Base-by-base conservation (phyloP, 2,113 vertebrate species). In the Nestor notabilis region DNA sequence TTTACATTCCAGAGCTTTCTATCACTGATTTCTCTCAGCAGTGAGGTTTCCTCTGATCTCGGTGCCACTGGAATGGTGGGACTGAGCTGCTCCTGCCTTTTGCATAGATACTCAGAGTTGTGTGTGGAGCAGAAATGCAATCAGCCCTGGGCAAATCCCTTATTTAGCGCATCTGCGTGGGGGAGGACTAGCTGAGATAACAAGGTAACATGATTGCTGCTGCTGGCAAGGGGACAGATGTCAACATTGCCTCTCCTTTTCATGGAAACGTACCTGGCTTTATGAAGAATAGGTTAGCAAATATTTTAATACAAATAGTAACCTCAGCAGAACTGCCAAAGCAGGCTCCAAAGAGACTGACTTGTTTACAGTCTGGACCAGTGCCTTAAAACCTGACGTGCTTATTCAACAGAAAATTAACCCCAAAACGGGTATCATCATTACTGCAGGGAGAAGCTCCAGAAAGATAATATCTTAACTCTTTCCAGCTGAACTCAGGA, bases 321-420 rank as follows among this genome's bases (percentile, higher is more conserved):
- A 88, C 78, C 61, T 74, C 89, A 92, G 82, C 71, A 58, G 41
- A 84, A 82, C 64, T 96, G 89, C 95, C 96, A 97, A 97, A 87
- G 78, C 86, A 93, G 93, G 94, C 95, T 96, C 96, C 94, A 97
- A 97, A 94, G 93, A 97, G 94, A 93, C 96, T 91, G 83, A 76
- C 92, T 97, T 97, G 90, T 97, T 97, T 96, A 87, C 71, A 90
- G 65, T 86, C 92, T 97, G 88, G 97, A 95, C 74, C 27, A 33
- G 63, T 95, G 95, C 95, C 95, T 94, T 91, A 95, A 97, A 97
- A 95, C 83, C 90, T 83, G 95, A 89, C 33, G 13, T 97, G 93
- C 93, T 97, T 97, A 95, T 95, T 97, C 94, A 94, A 94, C 84
- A 97, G 91, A 97, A 97, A 96, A 96, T 97, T 95, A 95, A 93